Evolutionary conservation across 2,113 vertebrate species (phyloP), one percentile per base, ranked within the genome.

Genomic region (Tenebrosternarchus preto): DNA sequence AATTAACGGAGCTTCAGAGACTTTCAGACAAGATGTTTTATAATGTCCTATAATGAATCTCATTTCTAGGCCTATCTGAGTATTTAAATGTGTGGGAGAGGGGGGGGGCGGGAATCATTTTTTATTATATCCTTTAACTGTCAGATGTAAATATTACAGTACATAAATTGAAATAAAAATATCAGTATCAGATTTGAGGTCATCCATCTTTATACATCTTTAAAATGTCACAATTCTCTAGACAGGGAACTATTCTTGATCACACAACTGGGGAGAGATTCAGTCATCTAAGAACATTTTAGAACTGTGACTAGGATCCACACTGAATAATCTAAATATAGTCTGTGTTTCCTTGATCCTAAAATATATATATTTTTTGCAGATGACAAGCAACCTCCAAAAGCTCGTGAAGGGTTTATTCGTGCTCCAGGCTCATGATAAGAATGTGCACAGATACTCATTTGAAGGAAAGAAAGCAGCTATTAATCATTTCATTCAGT

Each of bases 381-480:
- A 67, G 50, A 57, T 56, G 22, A 71, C 36, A 19, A 11, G 29
- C 1, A 8, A 39, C 68, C 22, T 69, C 46, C 36, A 78, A 74
- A 89, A 46, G 33, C 59, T 86, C 83, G 53, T 74, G 86, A 80
- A 88, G 89, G 90, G 85, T 73, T 93, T 92, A 91, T 91, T 93
- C 78, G 77, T 80, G 86, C 85, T 87, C 86, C 67, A 19, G 85
- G 85, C 88, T 82, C 63, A 43, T 56, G 59, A 86, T 77, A 20
- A 39, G 86, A 74, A 87, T 87, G 89, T 92, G 87, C 88, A 86
- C 56, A 83, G 82, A 69, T 81, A 86, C n/a, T 87, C 86, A 70
- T 74, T 81, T 73, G 84, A 87, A 83, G 88, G 81, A 84, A 86
- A 90, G 84, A 86, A 85, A 77, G 88, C 89, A 78, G 77, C 68